A percentile compares a stretch with the other conserved stretches of the same genome.
Evolutionary conservation across 2,888 invertebrate species (phyloP).

Genomic region (Acleris literana): DNA sequence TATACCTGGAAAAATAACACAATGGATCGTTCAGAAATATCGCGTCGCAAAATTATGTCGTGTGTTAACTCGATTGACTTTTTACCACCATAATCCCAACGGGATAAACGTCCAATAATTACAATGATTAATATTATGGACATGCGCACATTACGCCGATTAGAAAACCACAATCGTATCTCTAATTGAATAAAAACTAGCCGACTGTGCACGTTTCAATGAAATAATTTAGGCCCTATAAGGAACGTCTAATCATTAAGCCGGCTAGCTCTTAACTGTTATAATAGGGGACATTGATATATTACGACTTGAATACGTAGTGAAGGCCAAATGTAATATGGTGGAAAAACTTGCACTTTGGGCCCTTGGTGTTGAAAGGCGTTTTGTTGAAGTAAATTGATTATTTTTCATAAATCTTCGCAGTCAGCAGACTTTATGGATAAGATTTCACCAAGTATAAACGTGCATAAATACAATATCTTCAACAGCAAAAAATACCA

Average conservation of each 20-base stretch:
- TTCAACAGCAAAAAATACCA: too few species aligned
- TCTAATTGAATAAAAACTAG: slow-evolving; percentile 39
- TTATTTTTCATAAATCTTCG: too few species aligned
- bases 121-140: slow-evolving; percentile 17
- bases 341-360: background rate
- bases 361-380: too few species aligned
- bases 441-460: too few species aligned
- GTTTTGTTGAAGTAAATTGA: too few species aligned
- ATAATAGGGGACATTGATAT: slow-evolving; percentile 38
- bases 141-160: slow-evolving; percentile 35
- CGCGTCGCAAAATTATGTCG: slow-evolving; percentile 7
- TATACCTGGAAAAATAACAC: too few species aligned
- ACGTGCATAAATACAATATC: too few species aligned
- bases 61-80: slow-evolving; percentile 22
- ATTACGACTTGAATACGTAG: background rate
- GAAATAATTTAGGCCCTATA: slow-evolving; percentile 47
- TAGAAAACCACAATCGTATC: slow-evolving; percentile 37
- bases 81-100: slow-evolving; percentile 11
- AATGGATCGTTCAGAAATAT: background rate
- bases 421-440: too few species aligned
- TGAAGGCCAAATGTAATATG: background rate
- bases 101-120: slow-evolving; percentile 17
- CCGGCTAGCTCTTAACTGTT: background rate
- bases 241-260: slow-evolving; percentile 49
- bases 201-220: slow-evolving; percentile 47